Base-by-base conservation (phyloP, 2,113 vertebrate genomes). In the Arenaria interpres region DNA sequence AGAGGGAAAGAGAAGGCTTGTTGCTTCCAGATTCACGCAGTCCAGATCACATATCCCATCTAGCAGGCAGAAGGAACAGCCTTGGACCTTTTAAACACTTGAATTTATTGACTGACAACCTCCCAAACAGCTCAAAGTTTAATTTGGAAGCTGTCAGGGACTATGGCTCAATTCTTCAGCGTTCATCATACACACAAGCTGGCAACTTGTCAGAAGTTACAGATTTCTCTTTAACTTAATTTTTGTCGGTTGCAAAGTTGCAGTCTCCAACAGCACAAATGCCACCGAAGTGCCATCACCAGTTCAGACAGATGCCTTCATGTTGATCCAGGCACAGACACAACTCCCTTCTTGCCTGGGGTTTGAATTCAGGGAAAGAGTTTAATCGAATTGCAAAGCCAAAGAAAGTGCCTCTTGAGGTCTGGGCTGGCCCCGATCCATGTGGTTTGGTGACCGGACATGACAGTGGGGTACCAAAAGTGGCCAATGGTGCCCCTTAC, bases 81-180 rank as follows among this genome's bases (percentile, higher is more conserved):
- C 74, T 51, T 75, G 88, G 66, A 27, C 88, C 88, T 85, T 46
- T 33, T 46, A 56, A 82, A 43, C 88, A 68, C 90, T 85, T 20
- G 94, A 45, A 96, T 95, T 96, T 88, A 91, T 78, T 91, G 95
- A 85, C 66, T 91, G 95, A 30, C 88, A 91, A 3, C 13, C 81
- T 89, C 92, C 74, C 63, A 23, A 95, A 72, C 46, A 93, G 92
- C 94, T 85, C 53, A 1, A 19, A 21, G 78, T 93, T 94, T 95
- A 85, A 96, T 96, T 56, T 95, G 94, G 94, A 10, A 91, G 88
- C 95, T 96, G 96, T 76, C 92, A 94, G 90, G 71, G 74, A 68
- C 23, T 22, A 51, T 24, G 46, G 81, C 78, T 90, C 66, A 24
- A n/a, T 66, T 67, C 71, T 68, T 82, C 69, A 15, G 78, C 6